These are phyloP conservation scores for Patella depressa DNA, from an alignment of 2,888 invertebrate species.

Conservation along the genomic window DNA sequence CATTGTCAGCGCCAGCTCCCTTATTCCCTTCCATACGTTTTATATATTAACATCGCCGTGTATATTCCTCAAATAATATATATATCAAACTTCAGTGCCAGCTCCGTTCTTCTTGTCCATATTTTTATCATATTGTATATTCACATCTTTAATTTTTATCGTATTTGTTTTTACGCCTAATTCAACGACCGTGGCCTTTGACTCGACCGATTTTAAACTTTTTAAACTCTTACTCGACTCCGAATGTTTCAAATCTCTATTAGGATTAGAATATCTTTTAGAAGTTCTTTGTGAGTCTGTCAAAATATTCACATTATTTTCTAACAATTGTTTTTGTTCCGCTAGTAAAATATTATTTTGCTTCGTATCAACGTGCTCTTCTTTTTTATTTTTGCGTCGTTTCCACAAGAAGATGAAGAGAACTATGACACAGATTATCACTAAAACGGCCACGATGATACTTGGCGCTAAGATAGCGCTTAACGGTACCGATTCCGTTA, in stretches of 20 bases:
- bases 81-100: conserved; percentile 40
- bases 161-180: conserved; percentile 29
- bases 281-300: neutral
- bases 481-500: neutral
- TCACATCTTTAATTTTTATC: conserved; percentile 36
- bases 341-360: conserved; percentile 4
- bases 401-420: conserved; percentile 25
- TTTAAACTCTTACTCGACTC: neutral
- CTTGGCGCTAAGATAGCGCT: conserved; percentile 2
- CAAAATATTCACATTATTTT: conserved; percentile 2
- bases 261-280: neutral
- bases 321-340: neutral
- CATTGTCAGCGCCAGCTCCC: too few species aligned
- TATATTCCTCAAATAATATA: neutral
- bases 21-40: too few species aligned
- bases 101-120: conserved; percentile 11
- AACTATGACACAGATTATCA: conserved; percentile 17
- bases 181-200: neutral
- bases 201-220: neutral
- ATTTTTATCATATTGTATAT: conserved; percentile 28
- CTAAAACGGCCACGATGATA: conserved; percentile 19
- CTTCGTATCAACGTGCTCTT: conserved; percentile 1
- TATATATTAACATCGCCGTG: too few species aligned
- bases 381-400: conserved; percentile 27
- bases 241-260: neutral